Base-by-base conservation (phyloP, 2,797 vertebrate genomes). In the Alectoris magna region DNA sequence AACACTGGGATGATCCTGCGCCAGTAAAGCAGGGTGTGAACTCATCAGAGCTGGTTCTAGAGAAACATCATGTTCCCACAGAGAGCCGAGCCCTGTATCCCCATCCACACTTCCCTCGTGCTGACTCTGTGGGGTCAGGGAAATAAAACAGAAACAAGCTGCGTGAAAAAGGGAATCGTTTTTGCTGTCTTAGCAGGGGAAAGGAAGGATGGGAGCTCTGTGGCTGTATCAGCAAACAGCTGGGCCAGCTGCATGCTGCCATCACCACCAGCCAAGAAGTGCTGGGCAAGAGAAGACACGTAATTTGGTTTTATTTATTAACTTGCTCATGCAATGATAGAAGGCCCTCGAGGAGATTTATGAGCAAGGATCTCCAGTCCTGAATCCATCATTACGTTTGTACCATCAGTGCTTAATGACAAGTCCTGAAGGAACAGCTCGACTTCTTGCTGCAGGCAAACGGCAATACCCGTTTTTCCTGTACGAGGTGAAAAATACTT, bases 191-290 rank as follows among this genome's bases (percentile, higher is more conserved):
- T 29, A 63, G 75, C 63, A 64, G 41, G 36, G 36, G 68, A 62
- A 78, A 6, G 23, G 11, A 44, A 23, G 8, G 8, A 14, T 8
- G 3, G 48, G 68, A 68, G 58, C 51, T 71, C 31, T 0, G 0
- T 38, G 76, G 66, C 55, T 48, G 76, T 13, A 23, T 0, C 75
- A 58, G 76, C 59, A 24, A 36, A 86, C 41, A 46, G 71, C 66
- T 5, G 1, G 48, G 34, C n/a, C 46, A 14, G 34, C 46, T 5
- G n/a, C 48, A 4, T 1, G 1, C 38, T 11, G 46, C 2, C 1
- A 29, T 6, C 4, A 7, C 55, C 39, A 55, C 10, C 48, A 27
- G 46, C 49, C 59, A 21, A 5, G 0, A 13, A 39, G 29, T 7
- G 19, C 60, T 0, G 5, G 51, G 16, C 27, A 55, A n/a, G 46